phyloP scores from a whole-genome alignment of 2,113 vertebrate genomes.

The Tyrannus savana region DNA sequence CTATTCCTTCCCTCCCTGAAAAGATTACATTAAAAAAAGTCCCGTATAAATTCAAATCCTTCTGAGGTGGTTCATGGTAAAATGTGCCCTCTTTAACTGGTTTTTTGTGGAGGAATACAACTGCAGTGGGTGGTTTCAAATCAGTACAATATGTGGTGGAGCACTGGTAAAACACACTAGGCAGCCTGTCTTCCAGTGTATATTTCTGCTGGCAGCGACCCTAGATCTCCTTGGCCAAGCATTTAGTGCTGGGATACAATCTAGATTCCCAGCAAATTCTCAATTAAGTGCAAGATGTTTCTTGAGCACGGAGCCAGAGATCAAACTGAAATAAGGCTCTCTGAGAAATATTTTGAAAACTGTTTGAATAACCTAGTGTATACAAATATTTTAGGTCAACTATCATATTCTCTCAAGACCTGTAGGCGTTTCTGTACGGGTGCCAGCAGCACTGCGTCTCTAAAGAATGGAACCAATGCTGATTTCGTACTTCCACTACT shows the following conservation, averaged over 20 bases:
- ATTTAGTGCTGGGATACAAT: neutral
- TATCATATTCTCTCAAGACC: slow-evolving; percentile 52
- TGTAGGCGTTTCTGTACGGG: slow-evolving; percentile 49
- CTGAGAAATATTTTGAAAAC: slow-evolving; percentile 52
- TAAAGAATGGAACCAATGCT: slow-evolving; percentile 54
- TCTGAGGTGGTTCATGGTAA: neutral
- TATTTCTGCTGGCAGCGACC: slow-evolving; percentile 61
- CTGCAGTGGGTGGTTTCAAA: slow-evolving; percentile 5
- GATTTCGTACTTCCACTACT: slow-evolving; percentile 46
- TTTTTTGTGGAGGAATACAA: neutral
- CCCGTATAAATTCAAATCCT: neutral
- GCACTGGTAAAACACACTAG: slow-evolving; percentile 14
- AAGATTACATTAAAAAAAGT: neutral
- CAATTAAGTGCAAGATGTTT: slow-evolving; percentile 60
- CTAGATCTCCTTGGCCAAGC: slow-evolving; percentile 19
- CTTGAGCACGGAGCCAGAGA: slow-evolving; percentile 19
- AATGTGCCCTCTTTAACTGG: neutral
- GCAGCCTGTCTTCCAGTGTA: slow-evolving; percentile 22
- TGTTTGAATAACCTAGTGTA: slow-evolving; percentile 59
- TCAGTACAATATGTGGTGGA: slow-evolving; percentile 17
- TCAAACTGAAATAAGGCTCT: slow-evolving; percentile 45
- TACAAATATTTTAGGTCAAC: slow-evolving; percentile 67
- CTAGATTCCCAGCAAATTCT: slow-evolving; percentile 62
- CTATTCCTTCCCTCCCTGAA: neutral
- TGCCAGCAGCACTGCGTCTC: slow-evolving; percentile 43